phyloP scores from a whole-genome alignment of 2,797 vertebrate species.

The Rhinoraja longicauda region DNA sequence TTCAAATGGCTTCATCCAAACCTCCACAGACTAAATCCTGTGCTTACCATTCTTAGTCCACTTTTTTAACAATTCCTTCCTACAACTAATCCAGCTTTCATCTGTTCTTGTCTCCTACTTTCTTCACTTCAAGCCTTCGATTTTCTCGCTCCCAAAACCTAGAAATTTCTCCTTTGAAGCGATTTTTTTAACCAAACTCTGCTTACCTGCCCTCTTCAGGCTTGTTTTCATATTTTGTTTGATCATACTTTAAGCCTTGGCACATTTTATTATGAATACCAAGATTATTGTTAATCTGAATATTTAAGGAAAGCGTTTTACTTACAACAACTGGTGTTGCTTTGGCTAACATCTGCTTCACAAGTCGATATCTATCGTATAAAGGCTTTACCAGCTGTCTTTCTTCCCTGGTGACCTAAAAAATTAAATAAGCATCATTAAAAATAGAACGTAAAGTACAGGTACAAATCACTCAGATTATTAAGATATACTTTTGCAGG shows the following conservation, averaged over 20 bases:
- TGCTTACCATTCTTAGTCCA: not conserved
- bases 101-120: not conserved
- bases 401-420: conserved; percentile 85
- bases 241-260: not conserved
- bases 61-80: too few relatives aligned
- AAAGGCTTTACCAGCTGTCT: conserved; percentile 87
- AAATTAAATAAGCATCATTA: conserved; percentile 40
- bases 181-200: not conserved
- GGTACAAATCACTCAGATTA: not conserved
- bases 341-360: conserved; percentile 96
- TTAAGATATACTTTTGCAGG: not conserved
- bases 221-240: not conserved
- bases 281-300: not conserved
- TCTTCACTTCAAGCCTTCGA: not conserved
- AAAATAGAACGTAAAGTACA: not conserved
- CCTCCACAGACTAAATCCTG: not conserved
- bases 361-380: conserved; percentile 89
- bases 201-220: not conserved
- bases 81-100: not conserved
- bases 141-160: too few relatives aligned
- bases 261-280: not conserved
- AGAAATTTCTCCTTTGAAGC: not conserved
- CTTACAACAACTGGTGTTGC: conserved; percentile 85
- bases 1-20: not conserved
- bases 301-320: conserved; percentile 40